phyloP scores from a whole-genome alignment of 2,113 vertebrate genomes.

The Menidia beryllina region DNA sequence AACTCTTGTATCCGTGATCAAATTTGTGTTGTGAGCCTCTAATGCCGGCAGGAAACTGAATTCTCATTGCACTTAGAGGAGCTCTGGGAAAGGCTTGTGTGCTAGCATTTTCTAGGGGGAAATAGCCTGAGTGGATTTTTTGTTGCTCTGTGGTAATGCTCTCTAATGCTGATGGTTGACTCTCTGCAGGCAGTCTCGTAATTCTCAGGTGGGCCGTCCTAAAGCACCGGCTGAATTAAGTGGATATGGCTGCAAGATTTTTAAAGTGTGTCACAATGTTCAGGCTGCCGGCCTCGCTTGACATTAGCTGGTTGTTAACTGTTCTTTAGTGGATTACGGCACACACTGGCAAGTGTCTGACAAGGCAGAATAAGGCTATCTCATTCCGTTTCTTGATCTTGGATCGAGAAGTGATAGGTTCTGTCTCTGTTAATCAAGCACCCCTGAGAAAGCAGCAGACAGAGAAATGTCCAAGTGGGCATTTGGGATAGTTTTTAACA shows the following conservation, averaged over 20 bases:
- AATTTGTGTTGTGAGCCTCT: constrained; percentile 57
- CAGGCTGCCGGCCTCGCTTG: constrained; percentile 57
- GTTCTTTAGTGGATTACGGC: constrained; percentile 66
- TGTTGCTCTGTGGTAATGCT: constrained; percentile 72
- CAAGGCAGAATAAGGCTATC: constrained; percentile 69
- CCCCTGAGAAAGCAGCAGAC: constrained; percentile 59
- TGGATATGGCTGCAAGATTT: constrained; percentile 74
- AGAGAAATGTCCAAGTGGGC: constrained; percentile 57
- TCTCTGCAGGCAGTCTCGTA: constrained; percentile 76
- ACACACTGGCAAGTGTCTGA: constrained; percentile 62
- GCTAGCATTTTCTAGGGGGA: constrained; percentile 65
- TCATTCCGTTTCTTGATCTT: constrained; percentile 60
- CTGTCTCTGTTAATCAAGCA: constrained; percentile 59
- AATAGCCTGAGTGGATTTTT: constrained; percentile 69
- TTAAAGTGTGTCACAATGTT: constrained; percentile 65
- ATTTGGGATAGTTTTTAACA: constrained; percentile 66
- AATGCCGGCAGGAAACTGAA: constrained; percentile 52
- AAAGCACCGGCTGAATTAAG: constrained; percentile 82
- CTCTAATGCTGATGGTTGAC: constrained; percentile 81
- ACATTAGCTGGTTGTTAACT: constrained; percentile 70
- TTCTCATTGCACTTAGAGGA: constrained; percentile 71
- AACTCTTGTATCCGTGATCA: constrained; percentile 41
- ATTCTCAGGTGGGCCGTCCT: constrained; percentile 81
- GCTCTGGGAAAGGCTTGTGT: constrained; percentile 59
- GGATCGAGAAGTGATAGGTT: constrained; percentile 50